These are phyloP conservation scores for Mylabris sibirica DNA, from an alignment of 2,888 invertebrate species.

Conservation along the genomic window DNA sequence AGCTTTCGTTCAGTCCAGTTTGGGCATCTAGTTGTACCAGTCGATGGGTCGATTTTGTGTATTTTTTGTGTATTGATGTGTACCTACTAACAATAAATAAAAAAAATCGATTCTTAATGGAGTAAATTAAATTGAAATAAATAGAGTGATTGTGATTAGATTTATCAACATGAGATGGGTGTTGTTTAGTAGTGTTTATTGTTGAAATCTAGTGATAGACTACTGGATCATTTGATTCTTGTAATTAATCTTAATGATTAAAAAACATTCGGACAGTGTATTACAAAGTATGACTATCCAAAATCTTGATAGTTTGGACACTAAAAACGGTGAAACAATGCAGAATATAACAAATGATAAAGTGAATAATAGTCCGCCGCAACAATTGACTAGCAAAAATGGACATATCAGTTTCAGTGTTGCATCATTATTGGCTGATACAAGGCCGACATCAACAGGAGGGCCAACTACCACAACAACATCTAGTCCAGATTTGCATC, in stretches of 20 bases:
- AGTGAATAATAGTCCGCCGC: conserved; percentile 46
- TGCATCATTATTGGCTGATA: conserved; percentile 85
- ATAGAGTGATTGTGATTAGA: conserved; percentile 20
- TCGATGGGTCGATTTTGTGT: conserved; percentile 33
- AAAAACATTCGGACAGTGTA: conserved; percentile 65
- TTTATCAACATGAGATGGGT: background rate
- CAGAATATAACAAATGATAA: conserved; percentile 61
- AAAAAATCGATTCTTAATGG: background rate
- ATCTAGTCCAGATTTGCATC: conserved; percentile 45
- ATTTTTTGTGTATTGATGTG: background rate
- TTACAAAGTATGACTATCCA: conserved; percentile 76
- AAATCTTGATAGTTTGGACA: conserved; percentile 60
- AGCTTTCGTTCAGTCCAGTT: conserved; percentile 51
- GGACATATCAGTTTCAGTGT: conserved; percentile 85
- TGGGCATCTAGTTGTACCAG: conserved; percentile 48
- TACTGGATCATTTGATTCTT: background rate
- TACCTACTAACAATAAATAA: background rate
- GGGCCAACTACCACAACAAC: conserved; percentile 64
- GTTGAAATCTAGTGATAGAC: background rate
- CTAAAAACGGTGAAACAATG: conserved; percentile 57
- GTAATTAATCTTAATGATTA: conserved; percentile 64
- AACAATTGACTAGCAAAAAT: conserved; percentile 62
- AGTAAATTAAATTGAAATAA: background rate
- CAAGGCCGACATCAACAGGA: conserved; percentile 68
- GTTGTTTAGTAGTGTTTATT: background rate